Conservation (phyloP, 2,797 vertebrate genomes). For the Alcedo atthis region DNA sequence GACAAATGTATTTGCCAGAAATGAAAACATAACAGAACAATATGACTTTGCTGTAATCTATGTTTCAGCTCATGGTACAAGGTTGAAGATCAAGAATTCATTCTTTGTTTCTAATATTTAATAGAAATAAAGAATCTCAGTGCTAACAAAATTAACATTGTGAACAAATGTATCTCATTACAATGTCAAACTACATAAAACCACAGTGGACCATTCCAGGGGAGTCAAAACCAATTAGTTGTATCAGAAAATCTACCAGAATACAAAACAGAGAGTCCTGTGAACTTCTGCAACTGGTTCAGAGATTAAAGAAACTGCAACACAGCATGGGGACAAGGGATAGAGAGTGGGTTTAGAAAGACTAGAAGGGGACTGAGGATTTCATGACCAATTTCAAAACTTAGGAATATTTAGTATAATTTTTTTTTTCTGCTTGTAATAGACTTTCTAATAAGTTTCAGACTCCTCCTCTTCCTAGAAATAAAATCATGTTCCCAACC, state of each 20-base stretch:
- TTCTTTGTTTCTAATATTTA: conserved; percentile 48
- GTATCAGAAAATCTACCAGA: conserved; percentile 48
- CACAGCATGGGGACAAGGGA: neutral
- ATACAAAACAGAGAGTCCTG: neutral
- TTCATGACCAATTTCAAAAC: neutral
- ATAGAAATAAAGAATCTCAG: conserved; percentile 47
- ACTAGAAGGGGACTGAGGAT: neutral
- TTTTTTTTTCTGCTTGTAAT: neutral
- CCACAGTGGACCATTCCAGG: neutral
- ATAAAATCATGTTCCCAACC: neutral
- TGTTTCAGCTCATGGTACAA: conserved; percentile 7
- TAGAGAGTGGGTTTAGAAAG: neutral
- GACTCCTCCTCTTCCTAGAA: neutral
- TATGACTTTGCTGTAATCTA: conserved; percentile 55
- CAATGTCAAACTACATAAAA: conserved; percentile 26
- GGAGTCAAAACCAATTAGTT: conserved; percentile 22
- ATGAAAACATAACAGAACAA: conserved; percentile 49
- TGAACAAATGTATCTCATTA: conserved; percentile 10
- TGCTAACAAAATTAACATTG: conserved; percentile 26
- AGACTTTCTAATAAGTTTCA: neutral
- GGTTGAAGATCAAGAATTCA: conserved; percentile 38
- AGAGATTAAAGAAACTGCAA: neutral
- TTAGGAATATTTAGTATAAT: neutral
- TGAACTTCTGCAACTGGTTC: neutral
- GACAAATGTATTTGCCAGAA: conserved; percentile 45